Percentiles rank a stretch among this genome's conserved stretches.
Evolutionary conservation across 2,797 vertebrate species (phyloP).

Genomic region (Hypotaenidia okinawae): DNA sequence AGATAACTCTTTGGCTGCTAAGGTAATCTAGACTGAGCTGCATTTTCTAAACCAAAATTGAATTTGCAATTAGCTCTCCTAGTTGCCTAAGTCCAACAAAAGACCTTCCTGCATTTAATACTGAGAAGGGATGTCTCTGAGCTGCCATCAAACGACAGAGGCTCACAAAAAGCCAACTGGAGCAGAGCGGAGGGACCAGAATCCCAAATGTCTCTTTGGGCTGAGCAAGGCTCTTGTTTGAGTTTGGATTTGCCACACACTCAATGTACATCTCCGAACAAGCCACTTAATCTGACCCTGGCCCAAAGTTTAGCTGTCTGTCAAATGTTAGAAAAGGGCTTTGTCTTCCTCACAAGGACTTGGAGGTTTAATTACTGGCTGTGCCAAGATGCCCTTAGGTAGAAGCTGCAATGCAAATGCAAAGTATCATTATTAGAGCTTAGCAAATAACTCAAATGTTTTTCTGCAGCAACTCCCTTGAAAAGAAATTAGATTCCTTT

Average conservation of each 20-base stretch:
- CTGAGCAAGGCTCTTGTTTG: slow-evolving; percentile 61
- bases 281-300: slow-evolving; percentile 70
- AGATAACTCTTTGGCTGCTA: slow-evolving; percentile 55
- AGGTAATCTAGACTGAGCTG: slow-evolving; percentile 9
- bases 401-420: slow-evolving; percentile 70
- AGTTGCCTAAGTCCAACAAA: background rate
- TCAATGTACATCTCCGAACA: slow-evolving; percentile 64
- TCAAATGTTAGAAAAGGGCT: slow-evolving; percentile 69
- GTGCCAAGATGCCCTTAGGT: slow-evolving; percentile 73
- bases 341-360: slow-evolving; percentile 58
- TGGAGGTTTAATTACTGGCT: slow-evolving; percentile 59
- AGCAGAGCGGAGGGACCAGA: slow-evolving; percentile 55
- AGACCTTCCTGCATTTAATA: slow-evolving; percentile 42
- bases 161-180: slow-evolving; percentile 43
- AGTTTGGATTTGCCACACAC: slow-evolving; percentile 58
- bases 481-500: slow-evolving; percentile 69
- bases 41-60: slow-evolving; percentile 19
- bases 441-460: slow-evolving; percentile 71
- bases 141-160: slow-evolving; percentile 9
- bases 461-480: slow-evolving; percentile 62
- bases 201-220: slow-evolving; percentile 58
- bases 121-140: slow-evolving; percentile 53
- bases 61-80: slow-evolving; percentile 54
- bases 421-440: slow-evolving; percentile 65
- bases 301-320: slow-evolving; percentile 71